Percentiles rank a stretch among this genome's conserved stretches.
These are phyloP conservation scores for Sisor rabdophorus DNA, from an alignment of 2,113 vertebrate species.

Conservation along the genomic window DNA sequence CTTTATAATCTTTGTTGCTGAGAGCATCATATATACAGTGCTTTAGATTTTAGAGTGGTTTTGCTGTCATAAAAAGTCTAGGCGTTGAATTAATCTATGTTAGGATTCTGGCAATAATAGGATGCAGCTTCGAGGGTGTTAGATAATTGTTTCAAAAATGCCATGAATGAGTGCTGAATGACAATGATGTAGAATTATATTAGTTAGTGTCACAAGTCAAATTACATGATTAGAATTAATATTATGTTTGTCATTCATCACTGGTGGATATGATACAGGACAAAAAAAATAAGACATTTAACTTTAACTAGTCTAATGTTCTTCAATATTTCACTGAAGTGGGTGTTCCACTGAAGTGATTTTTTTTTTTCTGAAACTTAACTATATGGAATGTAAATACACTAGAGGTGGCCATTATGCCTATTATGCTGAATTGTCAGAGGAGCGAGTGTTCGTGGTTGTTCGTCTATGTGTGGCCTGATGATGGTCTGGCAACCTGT, in stretches of 20 bases:
- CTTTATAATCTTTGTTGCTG: conserved; percentile 21
- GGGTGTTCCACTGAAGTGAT: too few species aligned
- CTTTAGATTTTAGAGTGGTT: background rate
- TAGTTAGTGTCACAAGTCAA: background rate
- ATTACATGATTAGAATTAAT: conserved; percentile 17
- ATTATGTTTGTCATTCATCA: background rate
- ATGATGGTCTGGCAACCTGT: too few species aligned
- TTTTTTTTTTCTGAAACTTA: too few species aligned
- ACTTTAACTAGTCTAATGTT: background rate
- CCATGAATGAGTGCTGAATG: conserved; percentile 3
- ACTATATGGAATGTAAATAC: too few species aligned
- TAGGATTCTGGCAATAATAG: background rate
- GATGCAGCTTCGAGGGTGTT: background rate
- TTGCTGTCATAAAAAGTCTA: background rate
- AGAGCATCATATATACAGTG: background rate
- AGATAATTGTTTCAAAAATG: conserved; percentile 4
- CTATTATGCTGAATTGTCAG: too few species aligned
- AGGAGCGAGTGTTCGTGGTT: too few species aligned
- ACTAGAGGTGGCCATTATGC: too few species aligned
- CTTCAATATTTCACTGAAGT: too few species aligned
- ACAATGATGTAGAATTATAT: conserved; percentile 4
- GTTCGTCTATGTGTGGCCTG: too few species aligned
- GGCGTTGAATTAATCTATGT: conserved; percentile 5
- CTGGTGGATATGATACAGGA: background rate
- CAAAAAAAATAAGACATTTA: background rate